Percentiles rank a stretch among this genome's conserved stretches.
Evolutionary conservation across 2,888 invertebrate species (phyloP).

Genomic region (Ariolimax columbianus): DNA sequence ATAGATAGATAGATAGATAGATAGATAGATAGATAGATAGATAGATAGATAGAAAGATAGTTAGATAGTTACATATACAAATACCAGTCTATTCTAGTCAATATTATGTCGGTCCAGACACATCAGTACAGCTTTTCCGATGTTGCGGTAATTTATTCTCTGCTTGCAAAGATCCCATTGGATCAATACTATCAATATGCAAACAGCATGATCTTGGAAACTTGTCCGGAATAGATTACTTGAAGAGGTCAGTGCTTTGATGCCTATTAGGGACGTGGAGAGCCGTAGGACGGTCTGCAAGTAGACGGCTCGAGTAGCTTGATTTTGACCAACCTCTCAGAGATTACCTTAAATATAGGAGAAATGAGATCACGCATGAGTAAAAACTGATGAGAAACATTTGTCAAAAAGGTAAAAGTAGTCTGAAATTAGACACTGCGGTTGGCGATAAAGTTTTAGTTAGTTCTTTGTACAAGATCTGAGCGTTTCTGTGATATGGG

Average conservation of each 20-base stretch:
- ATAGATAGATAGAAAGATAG: not conserved
- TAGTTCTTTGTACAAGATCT: no score
- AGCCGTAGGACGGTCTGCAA: not conserved
- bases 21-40: not conserved
- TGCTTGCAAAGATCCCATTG: not conserved
- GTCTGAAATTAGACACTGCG: no score
- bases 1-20: not conserved
- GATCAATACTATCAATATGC: constrained; percentile 6
- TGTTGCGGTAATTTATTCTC: not conserved
- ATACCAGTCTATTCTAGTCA: no score
- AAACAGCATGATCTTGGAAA: not conserved
- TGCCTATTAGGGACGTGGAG: not conserved
- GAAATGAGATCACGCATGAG: not conserved
- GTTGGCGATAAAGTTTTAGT: no score
- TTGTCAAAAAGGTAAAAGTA: no score
- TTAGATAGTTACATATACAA: not conserved
- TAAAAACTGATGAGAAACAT: not conserved
- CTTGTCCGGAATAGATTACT: not conserved
- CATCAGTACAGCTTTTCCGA: not conserved
- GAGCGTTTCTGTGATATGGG: no score
- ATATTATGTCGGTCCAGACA: not conserved
- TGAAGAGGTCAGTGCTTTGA: not conserved
- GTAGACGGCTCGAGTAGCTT: not conserved
- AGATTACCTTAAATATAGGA: not conserved
- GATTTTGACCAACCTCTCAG: not conserved